These are phyloP conservation scores for Mergus octosetaceus DNA, from an alignment of 2,797 vertebrate genomes.

Conservation along the genomic window DNA sequence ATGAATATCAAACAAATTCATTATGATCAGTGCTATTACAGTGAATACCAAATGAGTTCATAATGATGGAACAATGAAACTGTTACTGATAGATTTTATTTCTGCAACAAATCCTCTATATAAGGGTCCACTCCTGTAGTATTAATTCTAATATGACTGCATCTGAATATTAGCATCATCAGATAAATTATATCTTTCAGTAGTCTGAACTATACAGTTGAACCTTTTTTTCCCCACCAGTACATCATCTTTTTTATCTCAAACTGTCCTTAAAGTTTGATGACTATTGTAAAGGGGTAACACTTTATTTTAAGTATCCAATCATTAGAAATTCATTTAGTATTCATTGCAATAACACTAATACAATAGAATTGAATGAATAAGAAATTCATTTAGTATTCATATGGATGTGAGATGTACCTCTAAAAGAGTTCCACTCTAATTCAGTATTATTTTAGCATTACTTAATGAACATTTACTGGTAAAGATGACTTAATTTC, in stretches of 20 bases:
- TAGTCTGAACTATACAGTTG: conserved; percentile 30
- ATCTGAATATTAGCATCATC: conserved; percentile 74
- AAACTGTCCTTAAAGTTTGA: conserved; percentile 66
- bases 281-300: conserved; percentile 67
- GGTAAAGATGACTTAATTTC: conserved; percentile 59
- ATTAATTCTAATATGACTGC: conserved; percentile 72
- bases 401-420: conserved; percentile 51
- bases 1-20: conserved; percentile 84
- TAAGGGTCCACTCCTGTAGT: conserved; percentile 71
- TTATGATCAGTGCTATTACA: conserved; percentile 81
- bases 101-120: conserved; percentile 77
- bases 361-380: conserved; percentile 70
- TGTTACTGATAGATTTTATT: conserved; percentile 82
- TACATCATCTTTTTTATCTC: conserved; percentile 38
- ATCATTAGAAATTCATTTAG: conserved; percentile 75
- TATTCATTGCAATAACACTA: conserved; percentile 74
- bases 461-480: conserved; percentile 67
- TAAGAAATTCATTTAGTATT: conserved; percentile 70
- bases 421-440: conserved; percentile 57
- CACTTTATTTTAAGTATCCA: conserved; percentile 74
- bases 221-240: not conserved
- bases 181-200: conserved; percentile 73
- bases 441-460: conserved; percentile 54
- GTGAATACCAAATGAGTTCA: conserved; percentile 82
- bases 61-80: conserved; percentile 83